A percentile compares a stretch with the other conserved stretches of the same genome.
Conservation (phyloP, 2,797 vertebrate species). For the Chelmon rostratus region DNA sequence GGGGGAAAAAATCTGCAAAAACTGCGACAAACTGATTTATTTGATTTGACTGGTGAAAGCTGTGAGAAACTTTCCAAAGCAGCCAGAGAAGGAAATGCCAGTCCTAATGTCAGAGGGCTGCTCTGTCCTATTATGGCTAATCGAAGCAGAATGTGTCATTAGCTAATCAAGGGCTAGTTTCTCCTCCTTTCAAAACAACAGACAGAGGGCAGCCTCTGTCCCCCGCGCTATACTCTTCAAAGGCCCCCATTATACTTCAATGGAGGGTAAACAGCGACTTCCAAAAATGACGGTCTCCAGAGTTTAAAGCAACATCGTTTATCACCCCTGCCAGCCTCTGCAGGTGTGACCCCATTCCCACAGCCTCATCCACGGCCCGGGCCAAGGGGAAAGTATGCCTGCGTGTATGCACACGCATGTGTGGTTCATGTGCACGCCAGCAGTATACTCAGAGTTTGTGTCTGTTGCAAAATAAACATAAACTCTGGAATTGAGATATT, state of each 20-base stretch:
- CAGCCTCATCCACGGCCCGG: slow-evolving; percentile 66
- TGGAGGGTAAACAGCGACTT: slow-evolving; percentile 86
- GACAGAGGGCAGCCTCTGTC: slow-evolving; percentile 84
- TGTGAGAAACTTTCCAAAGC: slow-evolving; percentile 75
- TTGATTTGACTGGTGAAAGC: slow-evolving; percentile 39
- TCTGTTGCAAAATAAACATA: background rate
- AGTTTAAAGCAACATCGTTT: slow-evolving; percentile 91
- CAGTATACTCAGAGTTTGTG: background rate
- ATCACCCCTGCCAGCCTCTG: slow-evolving; percentile 84
- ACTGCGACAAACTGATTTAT: slow-evolving; percentile 9
- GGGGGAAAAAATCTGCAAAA: slow-evolving; percentile 4
- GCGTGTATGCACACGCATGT: slow-evolving; percentile 18
- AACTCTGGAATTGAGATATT: background rate
- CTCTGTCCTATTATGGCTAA: slow-evolving; percentile 88
- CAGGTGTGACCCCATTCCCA: slow-evolving; percentile 89
- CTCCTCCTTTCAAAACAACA: slow-evolving; percentile 84
- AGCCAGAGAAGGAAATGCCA: slow-evolving; percentile 78
- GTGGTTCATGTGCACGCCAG: slow-evolving; percentile 9
- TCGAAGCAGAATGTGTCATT: slow-evolving; percentile 87
- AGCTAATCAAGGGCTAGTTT: slow-evolving; percentile 87
- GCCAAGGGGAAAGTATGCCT: slow-evolving; percentile 33
- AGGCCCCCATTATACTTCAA: slow-evolving; percentile 84
- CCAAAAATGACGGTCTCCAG: slow-evolving; percentile 83
- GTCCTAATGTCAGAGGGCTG: slow-evolving; percentile 83
- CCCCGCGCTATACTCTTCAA: slow-evolving; percentile 78